Evolutionary conservation across 2,113 vertebrate genomes (phyloP).

Genomic region (Eclectus roratus): DNA sequence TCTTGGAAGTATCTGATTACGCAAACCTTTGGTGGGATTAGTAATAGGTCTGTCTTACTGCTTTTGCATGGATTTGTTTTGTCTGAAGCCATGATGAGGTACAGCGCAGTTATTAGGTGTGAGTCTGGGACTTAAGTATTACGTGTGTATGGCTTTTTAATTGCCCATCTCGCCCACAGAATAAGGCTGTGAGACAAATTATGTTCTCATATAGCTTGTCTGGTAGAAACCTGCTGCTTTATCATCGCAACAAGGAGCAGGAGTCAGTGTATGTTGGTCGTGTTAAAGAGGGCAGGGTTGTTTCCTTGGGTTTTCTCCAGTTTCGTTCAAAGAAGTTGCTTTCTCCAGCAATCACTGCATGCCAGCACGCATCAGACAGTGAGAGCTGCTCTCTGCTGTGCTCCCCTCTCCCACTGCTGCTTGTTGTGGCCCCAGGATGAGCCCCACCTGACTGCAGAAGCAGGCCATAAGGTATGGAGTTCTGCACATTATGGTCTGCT

Average conservation of each 20-base stretch:
- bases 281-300: not conserved
- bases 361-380: rapidly evolving
- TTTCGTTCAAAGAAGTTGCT: not conserved
- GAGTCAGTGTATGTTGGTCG: not conserved
- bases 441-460: not conserved
- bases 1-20: slow-evolving; percentile 50
- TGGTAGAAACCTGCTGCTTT: not conserved
- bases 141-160: not conserved
- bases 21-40: slow-evolving; percentile 6
- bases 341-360: not conserved
- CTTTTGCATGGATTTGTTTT: not conserved
- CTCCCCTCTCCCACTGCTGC: not conserved
- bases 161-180: not conserved
- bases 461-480: not conserved
- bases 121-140: not conserved
- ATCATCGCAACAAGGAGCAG: not conserved
- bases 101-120: not conserved
- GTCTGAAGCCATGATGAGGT: not conserved
- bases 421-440: not conserved
- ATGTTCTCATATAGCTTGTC: not conserved
- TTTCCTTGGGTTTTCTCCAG: not conserved
- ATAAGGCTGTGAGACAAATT: not conserved
- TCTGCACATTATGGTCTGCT: not conserved
- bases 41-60: not conserved
- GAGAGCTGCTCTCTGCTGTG: not conserved